Base-by-base conservation (phyloP, 1,140 invertebrate genomes). In the Atta cephalotes region DNA sequence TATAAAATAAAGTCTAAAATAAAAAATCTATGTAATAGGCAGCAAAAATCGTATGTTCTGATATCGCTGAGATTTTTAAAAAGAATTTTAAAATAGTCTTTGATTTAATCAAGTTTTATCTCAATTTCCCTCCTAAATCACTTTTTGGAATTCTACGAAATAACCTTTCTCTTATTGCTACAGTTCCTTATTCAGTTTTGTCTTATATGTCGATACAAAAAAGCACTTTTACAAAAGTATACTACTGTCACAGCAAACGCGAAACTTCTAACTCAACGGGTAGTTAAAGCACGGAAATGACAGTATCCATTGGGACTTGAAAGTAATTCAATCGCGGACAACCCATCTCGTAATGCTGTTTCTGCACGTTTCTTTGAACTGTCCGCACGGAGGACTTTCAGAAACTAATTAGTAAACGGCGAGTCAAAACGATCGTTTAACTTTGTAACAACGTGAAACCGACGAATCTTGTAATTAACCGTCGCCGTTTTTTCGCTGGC, bases 361-460 rank as follows among this genome's bases (percentile, higher is more conserved):
- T 85, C 76, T 58, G 51, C 74, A 68, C 74, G n/a, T 79, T 85
- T 85, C 82, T 85, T 85, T 85, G 82, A 85, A 78, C 35, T 51
- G 31, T 65, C 74, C 51, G 74, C 80, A 62, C 70, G 70, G 56
- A 84, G 80, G 82, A 79, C 82, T 77, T 85, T 85, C 49, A 85
- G 74, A 53, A 85, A 85, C 72, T 85, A 85, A 85, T 85, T 85
- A 66, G 82, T 79, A 85, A 85, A 85, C 74, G 71, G 51, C 35
- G 82, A 85, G 62, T 85, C 82, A 85, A 85, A 85, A 85, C 51
- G 74, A 85, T 85, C 82, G 51, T 79, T 85, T 85, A 85, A 85
- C 82, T 85, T 85, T 85, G 25, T 85, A 85, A 85, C 82, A 66
- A 85, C 49, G 74, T 60, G 74, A 78, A 63, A 68, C 82, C 35